phyloP scores from a whole-genome alignment of 2,888 invertebrate genomes.

The Ferrisia virgata region DNA sequence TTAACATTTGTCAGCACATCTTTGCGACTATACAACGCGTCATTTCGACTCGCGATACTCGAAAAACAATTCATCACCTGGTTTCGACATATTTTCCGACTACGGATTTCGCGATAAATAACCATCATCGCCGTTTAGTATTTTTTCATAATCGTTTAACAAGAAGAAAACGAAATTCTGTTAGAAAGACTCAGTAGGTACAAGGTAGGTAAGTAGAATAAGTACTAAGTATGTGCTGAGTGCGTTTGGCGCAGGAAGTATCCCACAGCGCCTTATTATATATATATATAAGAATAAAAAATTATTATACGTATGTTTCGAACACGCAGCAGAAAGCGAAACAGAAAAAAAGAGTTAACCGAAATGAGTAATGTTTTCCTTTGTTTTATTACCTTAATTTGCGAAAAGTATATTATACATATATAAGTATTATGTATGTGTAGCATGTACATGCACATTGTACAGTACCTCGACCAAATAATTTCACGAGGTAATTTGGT shows the following conservation, averaged over 20 bases:
- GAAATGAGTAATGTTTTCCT: background rate
- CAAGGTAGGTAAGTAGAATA: too few relatives aligned
- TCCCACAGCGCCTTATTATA: background rate
- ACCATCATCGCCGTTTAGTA: background rate
- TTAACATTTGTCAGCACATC: background rate
- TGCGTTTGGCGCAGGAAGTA: background rate
- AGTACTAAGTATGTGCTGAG: too few relatives aligned
- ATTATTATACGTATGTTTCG: too few relatives aligned
- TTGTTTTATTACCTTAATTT: background rate
- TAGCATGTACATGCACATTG: too few relatives aligned
- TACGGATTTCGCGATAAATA: background rate
- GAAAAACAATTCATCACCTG: background rate
- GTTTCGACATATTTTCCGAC: background rate
- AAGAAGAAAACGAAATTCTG: background rate
- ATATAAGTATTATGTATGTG: too few relatives aligned
- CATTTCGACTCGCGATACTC: background rate
- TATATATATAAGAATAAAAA: too few relatives aligned
- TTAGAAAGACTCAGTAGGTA: background rate
- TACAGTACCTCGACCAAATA: too few relatives aligned
- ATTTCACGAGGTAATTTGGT: background rate
- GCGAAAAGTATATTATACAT: too few relatives aligned
- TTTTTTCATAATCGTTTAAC: too few relatives aligned
- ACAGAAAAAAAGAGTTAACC: background rate
- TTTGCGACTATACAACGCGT: background rate
- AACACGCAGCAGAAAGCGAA: too few relatives aligned